A percentile compares a stretch with the other conserved stretches of the same genome.
phyloP scores from a whole-genome alignment of 2,113 vertebrate genomes.

The Aphelocoma coerulescens region DNA sequence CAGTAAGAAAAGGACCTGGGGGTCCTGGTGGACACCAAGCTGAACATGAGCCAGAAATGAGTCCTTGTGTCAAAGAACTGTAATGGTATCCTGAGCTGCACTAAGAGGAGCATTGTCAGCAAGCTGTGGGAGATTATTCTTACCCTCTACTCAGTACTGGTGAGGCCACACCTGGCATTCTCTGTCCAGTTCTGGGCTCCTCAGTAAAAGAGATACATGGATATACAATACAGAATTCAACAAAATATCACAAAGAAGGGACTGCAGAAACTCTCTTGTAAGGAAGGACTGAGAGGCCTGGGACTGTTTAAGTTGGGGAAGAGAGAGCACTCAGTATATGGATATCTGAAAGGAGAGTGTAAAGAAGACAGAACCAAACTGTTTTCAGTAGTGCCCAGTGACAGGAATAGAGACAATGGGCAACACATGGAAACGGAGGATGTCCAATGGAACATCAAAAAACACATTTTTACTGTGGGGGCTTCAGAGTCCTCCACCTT shows the following conservation, averaged over 20 bases:
- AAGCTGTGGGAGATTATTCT: background rate
- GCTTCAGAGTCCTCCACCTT: background rate
- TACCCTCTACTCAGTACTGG: background rate
- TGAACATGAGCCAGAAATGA: background rate
- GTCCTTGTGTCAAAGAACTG: background rate
- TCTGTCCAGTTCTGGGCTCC: background rate
- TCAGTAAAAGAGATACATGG: background rate
- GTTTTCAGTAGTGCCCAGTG: background rate
- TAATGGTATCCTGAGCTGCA: background rate
- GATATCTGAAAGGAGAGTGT: background rate
- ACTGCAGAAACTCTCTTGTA: background rate
- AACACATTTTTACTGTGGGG: background rate
- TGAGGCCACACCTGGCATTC: background rate
- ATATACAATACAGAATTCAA: background rate
- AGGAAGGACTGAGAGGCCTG: background rate
- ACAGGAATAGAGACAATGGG: background rate
- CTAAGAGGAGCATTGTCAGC: rapidly evolving
- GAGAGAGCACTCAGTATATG: background rate
- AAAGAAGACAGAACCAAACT: background rate
- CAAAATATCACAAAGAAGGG: background rate
- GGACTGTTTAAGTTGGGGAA: background rate
- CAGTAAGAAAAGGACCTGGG: background rate
- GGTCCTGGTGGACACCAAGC: background rate
- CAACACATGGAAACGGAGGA: background rate
- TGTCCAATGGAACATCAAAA: background rate